phyloP scores from a whole-genome alignment of 1,140 invertebrate genomes.

The Drosophila miranda region DNA sequence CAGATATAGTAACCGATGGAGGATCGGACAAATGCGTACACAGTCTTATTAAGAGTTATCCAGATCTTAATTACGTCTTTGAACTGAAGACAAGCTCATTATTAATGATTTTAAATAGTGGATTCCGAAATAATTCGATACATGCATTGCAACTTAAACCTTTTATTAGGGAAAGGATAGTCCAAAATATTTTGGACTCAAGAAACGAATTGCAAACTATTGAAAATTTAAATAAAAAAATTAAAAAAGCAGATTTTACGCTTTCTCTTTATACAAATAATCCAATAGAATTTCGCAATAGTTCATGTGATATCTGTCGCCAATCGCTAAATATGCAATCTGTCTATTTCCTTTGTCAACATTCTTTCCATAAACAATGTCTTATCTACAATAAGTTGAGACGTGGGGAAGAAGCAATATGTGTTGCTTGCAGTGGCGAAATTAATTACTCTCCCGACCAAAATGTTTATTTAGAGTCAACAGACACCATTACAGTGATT shows the following conservation, averaged over 20 bases:
- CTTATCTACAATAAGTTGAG: constrained; percentile 28
- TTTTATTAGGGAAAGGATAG: constrained; percentile 29
- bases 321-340: constrained; percentile 48
- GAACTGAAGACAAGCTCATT: constrained; percentile 30
- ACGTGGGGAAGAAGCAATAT: constrained; percentile 11
- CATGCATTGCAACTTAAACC: constrained; percentile 28
- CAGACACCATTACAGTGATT: constrained; percentile 30
- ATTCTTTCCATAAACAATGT: constrained; percentile 68
- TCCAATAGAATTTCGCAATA: constrained; percentile 68
- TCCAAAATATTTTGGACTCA: not conserved
- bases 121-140: constrained; percentile 16
- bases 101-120: constrained; percentile 44
- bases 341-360: constrained; percentile 65
- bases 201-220: constrained; percentile 20
- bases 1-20: not conserved
- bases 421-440: constrained; percentile 37
- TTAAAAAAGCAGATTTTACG: constrained; percentile 13
- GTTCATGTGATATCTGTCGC: constrained; percentile 53
- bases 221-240: constrained; percentile 24
- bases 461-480: not conserved
- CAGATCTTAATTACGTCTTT: constrained; percentile 5
- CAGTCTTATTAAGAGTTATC: constrained; percentile 20
- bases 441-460: not conserved
- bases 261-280: constrained; percentile 40
- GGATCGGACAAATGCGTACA: constrained; percentile 14